These are phyloP conservation scores for Ceriagrion tenellum DNA, from an alignment of 2,888 invertebrate genomes.

Conservation along the genomic window DNA sequence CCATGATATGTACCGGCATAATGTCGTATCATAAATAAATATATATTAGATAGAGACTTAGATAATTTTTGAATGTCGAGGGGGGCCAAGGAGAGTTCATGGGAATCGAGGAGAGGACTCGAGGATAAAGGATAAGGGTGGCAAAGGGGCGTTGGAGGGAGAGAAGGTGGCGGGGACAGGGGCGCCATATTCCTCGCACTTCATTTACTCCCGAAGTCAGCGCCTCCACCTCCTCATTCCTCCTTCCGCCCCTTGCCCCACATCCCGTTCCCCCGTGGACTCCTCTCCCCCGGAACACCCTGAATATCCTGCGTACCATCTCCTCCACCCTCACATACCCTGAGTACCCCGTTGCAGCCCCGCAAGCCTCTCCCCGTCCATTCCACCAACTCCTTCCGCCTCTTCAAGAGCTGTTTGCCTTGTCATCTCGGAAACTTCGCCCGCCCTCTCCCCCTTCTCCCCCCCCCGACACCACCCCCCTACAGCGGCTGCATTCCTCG, in stretches of 20 bases:
- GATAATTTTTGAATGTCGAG: too few relatives aligned
- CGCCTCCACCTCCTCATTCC: background rate
- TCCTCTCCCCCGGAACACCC: background rate
- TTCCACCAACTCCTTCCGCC: conserved; percentile 3
- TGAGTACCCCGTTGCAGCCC: background rate
- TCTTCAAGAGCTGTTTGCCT: conserved; percentile 43
- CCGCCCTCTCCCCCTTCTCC: too few relatives aligned
- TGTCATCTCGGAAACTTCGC: conserved; percentile 34
- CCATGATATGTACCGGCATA: too few relatives aligned
- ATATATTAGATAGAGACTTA: too few relatives aligned
- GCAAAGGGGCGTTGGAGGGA: background rate
- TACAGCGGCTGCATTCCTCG: conserved; percentile 1
- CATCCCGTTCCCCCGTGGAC: too few relatives aligned
- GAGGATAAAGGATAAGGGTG: background rate
- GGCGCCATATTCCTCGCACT: conserved; percentile 27
- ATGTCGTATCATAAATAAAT: too few relatives aligned
- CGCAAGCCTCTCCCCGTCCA: background rate
- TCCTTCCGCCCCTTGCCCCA: background rate
- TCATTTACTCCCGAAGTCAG: conserved; percentile 10
- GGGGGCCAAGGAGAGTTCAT: too few relatives aligned
- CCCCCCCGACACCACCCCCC: background rate
- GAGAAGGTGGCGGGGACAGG: background rate
- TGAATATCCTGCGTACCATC: background rate
- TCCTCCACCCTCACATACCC: background rate
- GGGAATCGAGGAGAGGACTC: background rate